These are phyloP conservation scores for Alfaro cultratus DNA, from an alignment of 2,797 vertebrate genomes.

Conservation along the genomic window DNA sequence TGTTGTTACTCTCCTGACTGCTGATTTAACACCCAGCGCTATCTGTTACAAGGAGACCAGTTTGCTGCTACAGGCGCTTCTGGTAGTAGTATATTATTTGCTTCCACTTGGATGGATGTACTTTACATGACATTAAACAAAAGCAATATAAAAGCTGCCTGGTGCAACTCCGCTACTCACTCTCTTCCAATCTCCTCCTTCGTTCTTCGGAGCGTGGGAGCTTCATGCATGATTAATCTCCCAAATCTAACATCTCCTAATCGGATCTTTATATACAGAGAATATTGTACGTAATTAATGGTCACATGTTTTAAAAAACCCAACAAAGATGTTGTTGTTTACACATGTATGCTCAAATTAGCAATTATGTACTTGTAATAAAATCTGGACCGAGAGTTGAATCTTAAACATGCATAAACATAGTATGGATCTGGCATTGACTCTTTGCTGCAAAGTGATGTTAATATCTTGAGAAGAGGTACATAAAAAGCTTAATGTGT, in stretches of 20 bases:
- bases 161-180: not conserved
- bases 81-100: constrained; percentile 70
- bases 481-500: constrained; percentile 74
- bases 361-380: constrained; percentile 52
- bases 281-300: constrained; percentile 61
- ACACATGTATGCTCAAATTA: constrained; percentile 55
- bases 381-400: constrained; percentile 46
- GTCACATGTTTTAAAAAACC: constrained; percentile 41
- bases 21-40: constrained; percentile 67
- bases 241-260: constrained; percentile 55
- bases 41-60: constrained; percentile 60
- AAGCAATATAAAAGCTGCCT: constrained; percentile 49
- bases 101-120: constrained; percentile 64
- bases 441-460: constrained; percentile 59
- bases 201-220: constrained; percentile 40
- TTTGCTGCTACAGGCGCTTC: constrained; percentile 60
- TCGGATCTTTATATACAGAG: constrained; percentile 47
- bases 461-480: constrained; percentile 63
- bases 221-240: constrained; percentile 54
- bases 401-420: constrained; percentile 52
- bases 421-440: constrained; percentile 37
- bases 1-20: constrained; percentile 59
- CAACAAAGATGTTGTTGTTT: constrained; percentile 56
- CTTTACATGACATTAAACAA: constrained; percentile 77
- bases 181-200: not conserved